Evolutionary conservation across 2,113 vertebrate genomes (phyloP).

Genomic region (Rhynchopsitta pachyrhyncha): DNA sequence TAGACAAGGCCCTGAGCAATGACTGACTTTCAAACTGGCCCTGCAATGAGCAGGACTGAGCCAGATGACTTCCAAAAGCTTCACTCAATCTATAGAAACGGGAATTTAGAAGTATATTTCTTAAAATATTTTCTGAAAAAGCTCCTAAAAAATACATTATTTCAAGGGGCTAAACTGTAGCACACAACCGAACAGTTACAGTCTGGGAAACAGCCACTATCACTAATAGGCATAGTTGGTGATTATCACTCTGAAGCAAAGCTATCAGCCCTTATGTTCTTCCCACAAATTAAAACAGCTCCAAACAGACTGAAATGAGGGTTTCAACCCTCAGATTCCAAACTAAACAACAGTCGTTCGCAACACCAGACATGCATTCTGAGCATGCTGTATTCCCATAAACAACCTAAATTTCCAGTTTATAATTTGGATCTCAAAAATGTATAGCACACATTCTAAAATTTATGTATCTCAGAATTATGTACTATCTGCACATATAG

Average conservation of each 20-base stretch:
- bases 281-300: background rate
- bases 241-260: background rate
- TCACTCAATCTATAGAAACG: background rate
- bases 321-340: background rate
- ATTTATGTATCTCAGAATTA: background rate
- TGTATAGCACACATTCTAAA: background rate
- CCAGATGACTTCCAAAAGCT: background rate
- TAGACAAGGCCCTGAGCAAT: background rate
- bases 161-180: background rate
- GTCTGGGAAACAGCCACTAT: background rate
- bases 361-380: background rate
- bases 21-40: background rate
- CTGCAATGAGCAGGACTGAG: fast-evolving
- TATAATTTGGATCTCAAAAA: background rate
- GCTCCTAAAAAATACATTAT: background rate
- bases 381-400: background rate
- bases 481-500: background rate
- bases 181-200: background rate
- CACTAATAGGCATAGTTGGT: background rate
- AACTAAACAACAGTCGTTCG: fast-evolving
- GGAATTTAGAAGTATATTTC: background rate
- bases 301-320: background rate
- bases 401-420: background rate
- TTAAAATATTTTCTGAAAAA: background rate
- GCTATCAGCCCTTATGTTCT: background rate